Evolutionary conservation across 2,888 invertebrate species (phyloP).

Genomic region (Gymnoscelis rufifasciata): DNA sequence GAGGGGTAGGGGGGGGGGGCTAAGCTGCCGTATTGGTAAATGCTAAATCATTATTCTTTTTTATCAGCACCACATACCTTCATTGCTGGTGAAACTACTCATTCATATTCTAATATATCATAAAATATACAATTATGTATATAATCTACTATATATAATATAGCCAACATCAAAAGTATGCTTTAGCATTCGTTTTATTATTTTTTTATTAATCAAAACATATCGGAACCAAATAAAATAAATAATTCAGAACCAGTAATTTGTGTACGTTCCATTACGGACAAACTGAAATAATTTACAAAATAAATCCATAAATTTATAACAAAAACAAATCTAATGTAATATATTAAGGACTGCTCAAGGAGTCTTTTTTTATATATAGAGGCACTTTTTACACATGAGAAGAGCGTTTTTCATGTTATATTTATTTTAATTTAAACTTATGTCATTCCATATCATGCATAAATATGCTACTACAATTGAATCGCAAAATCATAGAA

Average conservation of each 20-base stretch:
- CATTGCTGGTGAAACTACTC: constrained; percentile 41
- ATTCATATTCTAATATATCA: constrained; percentile 8
- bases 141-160: no score
- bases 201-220: constrained; percentile 35
- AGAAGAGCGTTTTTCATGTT: background rate
- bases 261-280: background rate
- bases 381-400: constrained; percentile 29
- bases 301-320: no score
- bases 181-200: constrained; percentile 45
- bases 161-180: constrained; percentile 66
- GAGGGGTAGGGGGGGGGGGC: constrained; percentile 28
- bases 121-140: constrained; percentile 21
- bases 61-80: constrained; percentile 63
- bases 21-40: constrained; percentile 79
- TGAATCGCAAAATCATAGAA: constrained; percentile 55
- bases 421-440: constrained; percentile 34
- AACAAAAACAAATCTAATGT: background rate
- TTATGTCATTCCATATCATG: constrained; percentile 69
- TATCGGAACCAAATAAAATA: constrained; percentile 34
- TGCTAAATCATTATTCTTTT: constrained; percentile 61
- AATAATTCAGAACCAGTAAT: background rate
- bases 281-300: background rate
- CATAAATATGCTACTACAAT: constrained; percentile 60
- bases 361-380: constrained; percentile 30
- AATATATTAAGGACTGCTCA: constrained; percentile 17